Conservation (phyloP, 2,113 vertebrate species). For the Lathamus discolor region DNA sequence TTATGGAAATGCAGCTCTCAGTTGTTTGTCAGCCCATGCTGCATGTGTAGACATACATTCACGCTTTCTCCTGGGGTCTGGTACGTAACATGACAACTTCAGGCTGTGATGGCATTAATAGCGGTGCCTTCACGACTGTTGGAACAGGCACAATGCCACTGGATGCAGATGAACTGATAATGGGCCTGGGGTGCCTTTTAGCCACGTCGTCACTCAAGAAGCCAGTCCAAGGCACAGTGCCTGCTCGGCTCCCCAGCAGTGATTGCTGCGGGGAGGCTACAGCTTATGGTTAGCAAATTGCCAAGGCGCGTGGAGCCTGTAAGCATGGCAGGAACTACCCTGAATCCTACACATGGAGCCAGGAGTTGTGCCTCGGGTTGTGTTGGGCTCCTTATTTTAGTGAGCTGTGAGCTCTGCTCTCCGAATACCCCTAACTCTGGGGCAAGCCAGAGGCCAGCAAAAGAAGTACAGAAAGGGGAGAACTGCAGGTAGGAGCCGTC, state of each 20-base stretch:
- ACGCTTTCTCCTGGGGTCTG: background rate
- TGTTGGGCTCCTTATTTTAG: background rate
- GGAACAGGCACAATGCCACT: background rate
- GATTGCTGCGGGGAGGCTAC: background rate
- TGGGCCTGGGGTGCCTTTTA: background rate
- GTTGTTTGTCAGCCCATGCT: background rate
- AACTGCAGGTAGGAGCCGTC: background rate
- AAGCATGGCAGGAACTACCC: background rate
- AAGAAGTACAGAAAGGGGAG: background rate
- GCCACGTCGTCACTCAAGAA: background rate
- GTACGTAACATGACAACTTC: background rate
- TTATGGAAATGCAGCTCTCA: slow-evolving; percentile 11
- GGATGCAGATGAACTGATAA: background rate
- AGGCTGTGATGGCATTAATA: background rate
- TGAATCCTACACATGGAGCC: background rate
- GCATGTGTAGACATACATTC: slow-evolving; percentile 7
- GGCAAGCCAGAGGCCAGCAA: background rate
- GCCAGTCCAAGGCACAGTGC: background rate
- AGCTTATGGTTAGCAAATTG: background rate
- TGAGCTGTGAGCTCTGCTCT: background rate
- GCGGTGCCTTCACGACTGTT: background rate
- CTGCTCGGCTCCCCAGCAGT: background rate
- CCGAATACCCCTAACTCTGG: background rate
- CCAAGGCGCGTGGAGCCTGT: background rate
- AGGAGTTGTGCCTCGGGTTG: background rate